Base-by-base conservation (phyloP, 2,888 invertebrate genomes). In the Bursaphelenchus okinawaensis region DNA sequence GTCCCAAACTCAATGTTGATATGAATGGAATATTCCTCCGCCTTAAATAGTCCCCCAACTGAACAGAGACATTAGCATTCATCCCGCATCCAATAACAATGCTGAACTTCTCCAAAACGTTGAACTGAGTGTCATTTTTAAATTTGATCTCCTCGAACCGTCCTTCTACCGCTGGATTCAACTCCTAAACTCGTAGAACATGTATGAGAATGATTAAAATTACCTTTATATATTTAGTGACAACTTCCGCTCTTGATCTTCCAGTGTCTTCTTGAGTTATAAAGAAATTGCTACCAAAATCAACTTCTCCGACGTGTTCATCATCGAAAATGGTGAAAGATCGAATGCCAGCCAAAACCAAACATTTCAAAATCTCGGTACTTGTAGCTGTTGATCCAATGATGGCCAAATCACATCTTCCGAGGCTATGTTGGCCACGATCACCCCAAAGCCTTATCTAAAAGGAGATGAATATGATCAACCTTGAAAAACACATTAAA, bases 261-360 rank as follows among this genome's bases (percentile, higher is more conserved):
- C 93, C 93, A 75, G 92, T 86, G 77, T 89, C 90, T 23, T 90
- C 88, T 67, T 87, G 85, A 80, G 92, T 91, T 79, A 96, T 84
- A 84, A 98, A 96, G 84, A 98, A 98, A 84, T 96, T 98, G 79
- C 90, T 89, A 23, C 93, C 95, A 68, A 93, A 88, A 84, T 98
- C 95, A 83, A 93, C 92, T 74, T 91, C 91, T 7, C 88, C 75
- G 0, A 85, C 83, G 66, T 81, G 77, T 50, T 66, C 68, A 27
- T 75, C 84, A 78, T 86, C 86, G 22, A 86, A 79, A 28, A 86
- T 83, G 2, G 83, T 83, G 58, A 83, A 74, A 20, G 70, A 69
- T 0, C 77, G 72, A 52, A 82, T 79, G 31, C 96, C 96, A 58
- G 98, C 95, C 40, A 99, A 86, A 12, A 98, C 90, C 28, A 99